Evolutionary conservation across 2,888 invertebrate species (phyloP).

Genomic region (Lochmaea crataegi): DNA sequence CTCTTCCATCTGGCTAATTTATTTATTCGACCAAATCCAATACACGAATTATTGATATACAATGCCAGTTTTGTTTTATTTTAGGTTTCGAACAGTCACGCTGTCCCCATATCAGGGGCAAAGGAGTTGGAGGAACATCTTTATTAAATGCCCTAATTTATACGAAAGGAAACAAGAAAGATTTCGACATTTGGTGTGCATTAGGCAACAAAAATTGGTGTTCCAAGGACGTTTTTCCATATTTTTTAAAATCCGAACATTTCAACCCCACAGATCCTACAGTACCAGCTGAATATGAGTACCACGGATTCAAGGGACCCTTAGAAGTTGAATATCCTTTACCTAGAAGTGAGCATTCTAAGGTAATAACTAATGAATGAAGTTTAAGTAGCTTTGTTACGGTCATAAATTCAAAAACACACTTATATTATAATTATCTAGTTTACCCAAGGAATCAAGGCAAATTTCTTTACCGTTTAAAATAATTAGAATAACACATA

Average conservation of each 20-base stretch:
- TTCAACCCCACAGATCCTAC: constrained; percentile 37
- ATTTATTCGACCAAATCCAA: too few species aligned
- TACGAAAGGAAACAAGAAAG: constrained; percentile 63
- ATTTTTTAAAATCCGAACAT: constrained; percentile 59
- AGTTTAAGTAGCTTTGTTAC: too few species aligned
- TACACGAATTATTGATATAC: too few species aligned
- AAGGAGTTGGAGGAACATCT: constrained; percentile 67
- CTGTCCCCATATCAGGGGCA: constrained; percentile 64
- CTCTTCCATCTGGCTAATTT: too few species aligned
- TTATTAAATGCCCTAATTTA: constrained; percentile 67
- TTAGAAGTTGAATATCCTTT: constrained; percentile 41
- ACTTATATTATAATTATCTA: background rate
- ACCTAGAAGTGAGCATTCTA: constrained; percentile 36
- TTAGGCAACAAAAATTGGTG: constrained; percentile 64
- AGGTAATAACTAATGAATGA: constrained; percentile 12
- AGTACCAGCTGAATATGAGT: constrained; percentile 36
- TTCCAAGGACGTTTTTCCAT: constrained; percentile 69
- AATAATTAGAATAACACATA: too few species aligned
- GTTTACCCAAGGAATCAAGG: too few species aligned
- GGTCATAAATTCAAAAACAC: background rate
- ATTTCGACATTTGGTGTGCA: constrained; percentile 66
- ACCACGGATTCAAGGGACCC: constrained; percentile 39
- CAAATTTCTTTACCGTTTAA: too few species aligned
- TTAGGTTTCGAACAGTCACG: constrained; percentile 52
- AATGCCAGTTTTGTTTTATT: background rate